These are phyloP conservation scores for Podarcis lilfordi DNA, from an alignment of 2,797 vertebrate genomes.

Conservation along the genomic window DNA sequence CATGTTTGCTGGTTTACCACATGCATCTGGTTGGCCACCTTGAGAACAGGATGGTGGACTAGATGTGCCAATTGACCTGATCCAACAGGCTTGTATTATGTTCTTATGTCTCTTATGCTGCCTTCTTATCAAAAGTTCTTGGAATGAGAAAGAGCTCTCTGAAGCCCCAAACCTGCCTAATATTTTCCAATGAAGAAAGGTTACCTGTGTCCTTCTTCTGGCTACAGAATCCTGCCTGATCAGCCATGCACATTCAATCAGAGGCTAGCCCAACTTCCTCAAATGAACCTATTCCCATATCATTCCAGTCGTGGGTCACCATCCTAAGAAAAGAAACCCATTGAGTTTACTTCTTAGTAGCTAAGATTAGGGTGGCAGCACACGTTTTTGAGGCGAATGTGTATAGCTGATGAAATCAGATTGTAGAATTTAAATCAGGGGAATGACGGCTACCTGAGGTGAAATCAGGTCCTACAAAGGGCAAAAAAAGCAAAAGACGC, in stretches of 20 bases:
- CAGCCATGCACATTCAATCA: background rate
- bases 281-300: background rate
- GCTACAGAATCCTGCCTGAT: background rate
- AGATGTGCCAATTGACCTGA: too few relatives aligned
- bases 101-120: too few relatives aligned
- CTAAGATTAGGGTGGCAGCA: background rate
- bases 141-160: background rate
- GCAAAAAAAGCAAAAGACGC: background rate
- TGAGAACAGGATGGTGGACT: too few relatives aligned
- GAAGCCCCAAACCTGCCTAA: background rate
- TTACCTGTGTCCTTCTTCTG: background rate
- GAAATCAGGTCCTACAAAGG: slow-evolving; percentile 39
- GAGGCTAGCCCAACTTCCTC: background rate
- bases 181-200: background rate
- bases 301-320: background rate
- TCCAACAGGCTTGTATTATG: too few relatives aligned
- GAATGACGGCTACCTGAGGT: background rate
- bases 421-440: background rate
- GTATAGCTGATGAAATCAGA: background rate
- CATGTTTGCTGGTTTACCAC: too few relatives aligned
- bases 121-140: background rate
- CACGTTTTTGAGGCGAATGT: background rate
- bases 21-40: too few relatives aligned
- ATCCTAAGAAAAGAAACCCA: background rate
- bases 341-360: background rate